phyloP scores from a whole-genome alignment of 92 coral and sea anemone genomes.

The Phymanthus crucifer region DNA sequence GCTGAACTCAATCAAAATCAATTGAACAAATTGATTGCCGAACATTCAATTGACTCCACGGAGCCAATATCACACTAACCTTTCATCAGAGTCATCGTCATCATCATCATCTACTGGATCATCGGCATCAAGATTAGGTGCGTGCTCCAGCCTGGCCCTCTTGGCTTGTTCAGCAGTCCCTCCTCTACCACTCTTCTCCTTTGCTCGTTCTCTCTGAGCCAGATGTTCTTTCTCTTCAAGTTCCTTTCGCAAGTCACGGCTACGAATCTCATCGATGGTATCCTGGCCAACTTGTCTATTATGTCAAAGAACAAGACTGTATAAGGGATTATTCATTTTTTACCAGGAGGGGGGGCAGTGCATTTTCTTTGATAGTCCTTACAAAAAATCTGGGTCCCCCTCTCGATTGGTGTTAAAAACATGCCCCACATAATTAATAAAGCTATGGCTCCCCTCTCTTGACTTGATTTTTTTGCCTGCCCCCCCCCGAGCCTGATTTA shows the following conservation, averaged over 20 bases:
- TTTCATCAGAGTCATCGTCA: conserved; percentile 92
- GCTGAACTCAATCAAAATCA: no score
- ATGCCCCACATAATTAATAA: no score
- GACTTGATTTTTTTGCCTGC: no score
- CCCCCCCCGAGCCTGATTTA: no score
- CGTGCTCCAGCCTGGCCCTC: conserved; percentile 87
- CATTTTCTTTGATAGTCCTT: no score
- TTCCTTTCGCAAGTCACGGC: conserved; percentile 91
- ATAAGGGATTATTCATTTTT: no score
- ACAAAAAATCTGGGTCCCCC: no score
- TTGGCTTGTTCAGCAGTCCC: conserved; percentile 75
- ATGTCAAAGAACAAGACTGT: neutral
- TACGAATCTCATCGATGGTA: conserved; percentile 87
- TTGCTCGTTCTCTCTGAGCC: conserved; percentile 85
- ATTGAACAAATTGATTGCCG: no score
- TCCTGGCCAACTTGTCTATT: conserved; percentile 93
- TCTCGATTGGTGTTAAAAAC: no score
- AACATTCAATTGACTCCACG: no score
- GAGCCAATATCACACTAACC: conserved; percentile 35
- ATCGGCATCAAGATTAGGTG: conserved; percentile 94
- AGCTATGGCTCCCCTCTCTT: no score
- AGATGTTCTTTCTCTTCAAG: conserved; percentile 91
- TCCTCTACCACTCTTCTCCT: conserved; percentile 85
- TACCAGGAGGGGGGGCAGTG: no score
- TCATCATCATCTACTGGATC: conserved; percentile 99